phyloP scores from a whole-genome alignment of 2,797 vertebrate genomes.

The Myiotriccus ornatus region DNA sequence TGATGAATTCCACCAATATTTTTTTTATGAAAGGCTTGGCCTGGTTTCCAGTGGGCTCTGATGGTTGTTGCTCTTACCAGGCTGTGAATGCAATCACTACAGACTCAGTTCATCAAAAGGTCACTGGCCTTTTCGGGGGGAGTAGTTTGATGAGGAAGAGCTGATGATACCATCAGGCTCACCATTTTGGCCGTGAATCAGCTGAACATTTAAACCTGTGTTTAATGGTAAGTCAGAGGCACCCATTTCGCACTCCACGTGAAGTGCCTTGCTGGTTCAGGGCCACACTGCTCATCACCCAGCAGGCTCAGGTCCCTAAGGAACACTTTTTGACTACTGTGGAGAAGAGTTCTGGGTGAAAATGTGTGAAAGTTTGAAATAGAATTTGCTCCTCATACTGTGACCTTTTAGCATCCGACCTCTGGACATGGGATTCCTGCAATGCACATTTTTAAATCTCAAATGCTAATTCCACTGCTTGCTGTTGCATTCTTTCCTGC shows the following conservation, averaged over 20 bases:
- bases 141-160: not conserved
- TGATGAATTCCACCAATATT: not conserved
- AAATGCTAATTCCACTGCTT: not conserved
- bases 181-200: not conserved
- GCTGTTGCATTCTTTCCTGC: not conserved
- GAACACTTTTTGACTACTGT: not conserved
- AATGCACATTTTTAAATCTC: not conserved
- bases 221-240: not conserved
- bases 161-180: not conserved
- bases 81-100: not conserved
- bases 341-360: not conserved
- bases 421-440: not conserved
- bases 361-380: not conserved
- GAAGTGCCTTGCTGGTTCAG: not conserved
- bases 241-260: not conserved
- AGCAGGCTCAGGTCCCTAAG: not conserved
- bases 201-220: not conserved
- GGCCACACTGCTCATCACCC: not conserved
- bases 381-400: not conserved
- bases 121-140: not conserved
- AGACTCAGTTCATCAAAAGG: not conserved
- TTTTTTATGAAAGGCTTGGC: not conserved
- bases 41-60: not conserved
- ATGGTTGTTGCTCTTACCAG: not conserved
- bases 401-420: not conserved